These are phyloP conservation scores for Drosophila sordidapex DNA, from an alignment of 2,888 invertebrate genomes.

Conservation along the genomic window DNA sequence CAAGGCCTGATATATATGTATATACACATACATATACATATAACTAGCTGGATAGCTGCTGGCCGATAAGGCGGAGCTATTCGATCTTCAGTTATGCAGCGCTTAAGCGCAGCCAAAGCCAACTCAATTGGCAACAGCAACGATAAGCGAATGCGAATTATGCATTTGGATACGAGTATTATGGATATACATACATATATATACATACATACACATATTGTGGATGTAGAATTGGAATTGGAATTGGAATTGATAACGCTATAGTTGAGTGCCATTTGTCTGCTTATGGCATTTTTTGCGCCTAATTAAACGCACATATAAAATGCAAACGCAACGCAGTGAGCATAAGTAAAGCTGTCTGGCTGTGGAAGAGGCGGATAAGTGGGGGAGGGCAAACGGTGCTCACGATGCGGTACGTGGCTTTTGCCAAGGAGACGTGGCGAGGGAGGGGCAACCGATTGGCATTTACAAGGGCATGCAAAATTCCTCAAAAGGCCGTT, in stretches of 20 bases:
- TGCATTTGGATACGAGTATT: neutral
- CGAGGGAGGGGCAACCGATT: constrained; percentile 31
- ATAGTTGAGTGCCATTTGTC: constrained; percentile 30
- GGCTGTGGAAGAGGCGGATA: neutral
- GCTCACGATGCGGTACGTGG: constrained; percentile 49
- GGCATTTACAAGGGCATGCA: constrained; percentile 65
- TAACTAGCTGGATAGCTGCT: constrained; percentile 17
- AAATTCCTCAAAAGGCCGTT: constrained; percentile 68
- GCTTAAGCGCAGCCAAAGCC: constrained; percentile 10
- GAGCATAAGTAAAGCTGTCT: constrained; percentile 61
- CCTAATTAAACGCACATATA: constrained; percentile 61
- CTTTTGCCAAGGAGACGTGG: constrained; percentile 40
- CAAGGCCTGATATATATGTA: neutral
- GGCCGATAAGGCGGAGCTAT: constrained; percentile 16
- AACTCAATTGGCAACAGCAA: constrained; percentile 6
- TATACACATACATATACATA: constrained; percentile 7
- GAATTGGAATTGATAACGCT: constrained; percentile 36
- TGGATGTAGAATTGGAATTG: neutral
- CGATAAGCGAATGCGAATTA: constrained; percentile 18
- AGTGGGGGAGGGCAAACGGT: neutral
- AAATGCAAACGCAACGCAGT: constrained; percentile 54
- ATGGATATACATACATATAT: neutral
- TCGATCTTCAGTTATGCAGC: constrained; percentile 19
- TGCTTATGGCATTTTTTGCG: constrained; percentile 62
- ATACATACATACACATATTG: neutral